Evolutionary conservation across 2,113 vertebrate species (phyloP).

Genomic region (Chiloscyllium plagiosum): DNA sequence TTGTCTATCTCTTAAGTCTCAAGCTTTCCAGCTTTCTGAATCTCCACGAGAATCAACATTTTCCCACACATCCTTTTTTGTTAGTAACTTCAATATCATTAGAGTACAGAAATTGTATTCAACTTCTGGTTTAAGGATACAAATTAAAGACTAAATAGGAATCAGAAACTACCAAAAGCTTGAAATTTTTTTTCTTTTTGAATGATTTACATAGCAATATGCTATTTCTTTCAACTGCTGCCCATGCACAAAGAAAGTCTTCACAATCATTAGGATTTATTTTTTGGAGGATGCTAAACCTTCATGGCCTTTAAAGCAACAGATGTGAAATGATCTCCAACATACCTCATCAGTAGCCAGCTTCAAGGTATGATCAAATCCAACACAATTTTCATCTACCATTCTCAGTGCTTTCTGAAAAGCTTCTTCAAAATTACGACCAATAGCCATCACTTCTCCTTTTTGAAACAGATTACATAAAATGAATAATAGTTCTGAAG

Average conservation of each 20-base stretch:
- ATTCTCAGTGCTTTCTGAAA: constrained; percentile 96
- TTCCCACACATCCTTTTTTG: neutral
- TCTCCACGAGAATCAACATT: neutral
- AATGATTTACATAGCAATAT: neutral
- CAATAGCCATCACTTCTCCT: constrained; percentile 97
- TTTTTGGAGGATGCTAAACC: neutral
- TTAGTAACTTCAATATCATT: neutral
- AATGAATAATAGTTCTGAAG: neutral
- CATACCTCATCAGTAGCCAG: constrained; percentile 74
- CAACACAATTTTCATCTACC: constrained; percentile 96
- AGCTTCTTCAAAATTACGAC: constrained; percentile 89
- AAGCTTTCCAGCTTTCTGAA: neutral
- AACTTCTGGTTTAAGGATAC: neutral
- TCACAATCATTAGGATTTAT: neutral
- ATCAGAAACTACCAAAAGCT: neutral
- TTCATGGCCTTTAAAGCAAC: neutral
- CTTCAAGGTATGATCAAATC: constrained; percentile 88
- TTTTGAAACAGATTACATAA: constrained; percentile 10
- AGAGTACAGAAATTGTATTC: neutral
- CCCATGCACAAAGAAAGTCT: neutral
- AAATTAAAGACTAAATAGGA: neutral
- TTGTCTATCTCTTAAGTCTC: neutral
- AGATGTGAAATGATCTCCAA: neutral
- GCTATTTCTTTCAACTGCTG: neutral
- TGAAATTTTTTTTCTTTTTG: neutral